A percentile compares a stretch with the other conserved stretches of the same genome.
phyloP scores from a whole-genome alignment of 2,113 vertebrate genomes.

The Tragulus kanchil region DNA sequence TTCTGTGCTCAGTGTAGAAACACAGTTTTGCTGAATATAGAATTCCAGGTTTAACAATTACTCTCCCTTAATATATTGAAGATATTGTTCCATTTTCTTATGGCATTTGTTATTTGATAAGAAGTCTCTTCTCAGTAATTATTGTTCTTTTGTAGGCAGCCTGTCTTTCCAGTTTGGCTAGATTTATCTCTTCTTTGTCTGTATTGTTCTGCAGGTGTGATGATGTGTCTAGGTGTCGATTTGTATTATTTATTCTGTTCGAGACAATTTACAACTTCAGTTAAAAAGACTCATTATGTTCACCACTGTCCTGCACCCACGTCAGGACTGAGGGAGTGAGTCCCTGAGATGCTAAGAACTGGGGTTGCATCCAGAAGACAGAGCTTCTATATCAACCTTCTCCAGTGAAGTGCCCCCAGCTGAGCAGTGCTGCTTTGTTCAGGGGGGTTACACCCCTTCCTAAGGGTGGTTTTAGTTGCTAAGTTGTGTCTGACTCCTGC shows the following conservation, averaged over 20 bases:
- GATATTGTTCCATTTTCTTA: slow-evolving; percentile 8
- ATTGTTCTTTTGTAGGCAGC: background rate
- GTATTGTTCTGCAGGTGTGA: slow-evolving; percentile 2
- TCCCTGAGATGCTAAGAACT: background rate
- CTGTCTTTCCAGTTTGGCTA: background rate
- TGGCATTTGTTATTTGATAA: background rate
- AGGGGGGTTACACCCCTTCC: background rate
- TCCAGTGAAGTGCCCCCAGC: background rate
- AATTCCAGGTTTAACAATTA: background rate
- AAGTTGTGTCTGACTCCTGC: background rate
- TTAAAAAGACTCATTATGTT: background rate
- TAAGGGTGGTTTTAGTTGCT: background rate
- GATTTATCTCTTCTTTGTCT: slow-evolving; percentile 24
- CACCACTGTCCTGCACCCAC: background rate
- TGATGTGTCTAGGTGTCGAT: background rate
- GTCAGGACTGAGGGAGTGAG: background rate
- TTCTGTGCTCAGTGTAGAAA: slow-evolving; percentile 39
- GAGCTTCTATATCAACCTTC: background rate
- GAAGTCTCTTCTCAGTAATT: background rate
- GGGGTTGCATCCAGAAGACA: background rate
- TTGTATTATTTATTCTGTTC: background rate
- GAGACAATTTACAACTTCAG: background rate
- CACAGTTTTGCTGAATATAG: slow-evolving; percentile 11
- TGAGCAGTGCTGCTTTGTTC: background rate
- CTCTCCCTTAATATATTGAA: background rate